Base-by-base conservation (phyloP, 2,797 vertebrate genomes). In the Octomys mimax region DNA sequence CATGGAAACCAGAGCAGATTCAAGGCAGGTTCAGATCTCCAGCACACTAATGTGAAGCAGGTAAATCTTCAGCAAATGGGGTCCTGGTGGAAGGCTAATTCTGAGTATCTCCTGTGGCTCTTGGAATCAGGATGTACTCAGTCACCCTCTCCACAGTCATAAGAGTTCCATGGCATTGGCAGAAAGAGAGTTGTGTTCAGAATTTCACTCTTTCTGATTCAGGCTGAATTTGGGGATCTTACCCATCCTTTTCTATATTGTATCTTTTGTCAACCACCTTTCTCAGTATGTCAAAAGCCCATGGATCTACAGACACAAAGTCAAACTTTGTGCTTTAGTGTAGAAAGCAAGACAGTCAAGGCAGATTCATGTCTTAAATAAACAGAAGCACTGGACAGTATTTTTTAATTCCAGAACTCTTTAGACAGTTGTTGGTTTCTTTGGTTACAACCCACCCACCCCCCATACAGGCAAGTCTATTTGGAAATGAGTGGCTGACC, bases 1-100 rank as follows among this genome's bases (percentile, higher is more conserved):
- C 98, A 98, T 98, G 98, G 98, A 98, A 98, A 98, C 98, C 80
- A 98, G 97, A 97, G 96, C 97, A 95, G 97, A 97, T 96, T 93
- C 87, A 70, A 96, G 96, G 46, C 94, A 62, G 0, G 2, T 81
- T 95, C 96, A 87, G 96, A 95, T 91, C 95, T 68, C 66, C 46
- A 79, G 93, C 0, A 0, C 83, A 89, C 94, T 64, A 73, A 80
- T 87, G 81, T 77, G 79, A 81, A 80, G 93, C 83, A 97, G 95
- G 93, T 46, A 73, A 93, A 93, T 90, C n/a, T 93, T 75, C 36
- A 87, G 83, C 83, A 68, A 59, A 68, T 78, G 87, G 78, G 92
- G 85, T 59, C 54, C 19, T 80, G 70, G 75, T 42, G 66, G 92
- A 86, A 26, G 49, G 82, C 66, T 46, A 77, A 89, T 75, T 57